Percentiles rank a stretch among this genome's conserved stretches.
Conservation (phyloP, 2,888 invertebrate genomes). For the Camponotus fellah region DNA sequence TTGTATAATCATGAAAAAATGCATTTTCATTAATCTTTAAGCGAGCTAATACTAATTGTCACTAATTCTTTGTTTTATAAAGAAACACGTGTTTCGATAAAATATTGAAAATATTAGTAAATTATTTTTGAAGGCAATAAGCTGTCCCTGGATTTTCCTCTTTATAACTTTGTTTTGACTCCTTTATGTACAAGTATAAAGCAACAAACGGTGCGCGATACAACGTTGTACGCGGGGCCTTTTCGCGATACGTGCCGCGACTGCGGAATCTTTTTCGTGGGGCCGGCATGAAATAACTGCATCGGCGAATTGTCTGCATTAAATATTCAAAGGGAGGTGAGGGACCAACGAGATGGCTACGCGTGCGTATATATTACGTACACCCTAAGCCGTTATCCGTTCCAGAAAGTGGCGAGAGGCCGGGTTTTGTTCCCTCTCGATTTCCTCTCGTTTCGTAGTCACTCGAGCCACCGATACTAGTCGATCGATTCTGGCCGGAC, state of each 20-base stretch:
- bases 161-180: constrained; percentile 57
- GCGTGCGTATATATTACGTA: constrained; percentile 75
- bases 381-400: constrained; percentile 80
- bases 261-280: constrained; percentile 79
- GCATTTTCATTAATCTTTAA: background rate
- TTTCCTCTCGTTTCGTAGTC: constrained; percentile 53
- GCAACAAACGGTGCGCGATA: constrained; percentile 74
- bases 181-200: constrained; percentile 62
- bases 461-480: constrained; percentile 55
- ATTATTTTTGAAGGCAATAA: background rate
- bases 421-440: constrained; percentile 66
- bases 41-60: background rate
- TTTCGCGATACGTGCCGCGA: constrained; percentile 80
- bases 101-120: background rate
- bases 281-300: constrained; percentile 83
- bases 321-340: constrained; percentile 83
- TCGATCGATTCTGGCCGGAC: constrained; percentile 52
- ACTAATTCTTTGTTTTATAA: background rate
- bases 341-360: constrained; percentile 74
- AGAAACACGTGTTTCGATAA: background rate
- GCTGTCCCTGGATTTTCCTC: constrained; percentile 53
- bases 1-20: background rate
- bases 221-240: constrained; percentile 63
- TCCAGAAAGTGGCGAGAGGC: constrained; percentile 72
- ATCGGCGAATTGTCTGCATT: constrained; percentile 84